phyloP scores from a whole-genome alignment of 2,888 invertebrate species.

The Empis stercorea region DNA sequence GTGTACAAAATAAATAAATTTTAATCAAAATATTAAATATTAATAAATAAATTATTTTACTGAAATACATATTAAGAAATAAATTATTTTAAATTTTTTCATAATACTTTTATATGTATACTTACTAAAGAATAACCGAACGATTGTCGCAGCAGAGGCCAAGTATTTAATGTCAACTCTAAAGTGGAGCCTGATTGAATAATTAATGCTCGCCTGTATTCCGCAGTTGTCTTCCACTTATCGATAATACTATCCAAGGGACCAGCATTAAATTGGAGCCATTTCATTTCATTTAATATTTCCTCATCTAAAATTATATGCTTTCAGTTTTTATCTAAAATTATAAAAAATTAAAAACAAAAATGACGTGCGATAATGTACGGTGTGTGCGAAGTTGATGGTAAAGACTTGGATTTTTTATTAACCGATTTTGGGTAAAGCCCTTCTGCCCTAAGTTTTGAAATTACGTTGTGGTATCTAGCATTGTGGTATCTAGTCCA shows the following conservation, averaged over 20 bases:
- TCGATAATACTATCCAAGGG: not conserved
- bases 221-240: not conserved
- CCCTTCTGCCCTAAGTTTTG: too few species aligned
- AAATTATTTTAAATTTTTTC: not conserved
- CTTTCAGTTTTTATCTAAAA: too few species aligned
- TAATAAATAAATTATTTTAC: too few species aligned
- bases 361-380: too few species aligned
- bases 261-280: not conserved
- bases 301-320: not conserved
- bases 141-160: not conserved
- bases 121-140: not conserved
- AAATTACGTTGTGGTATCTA: too few species aligned
- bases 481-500: too few species aligned
- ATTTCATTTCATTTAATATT: not conserved
- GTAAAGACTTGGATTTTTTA: too few species aligned
- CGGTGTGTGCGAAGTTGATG: too few species aligned
- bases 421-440: too few species aligned
- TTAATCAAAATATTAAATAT: too few species aligned
- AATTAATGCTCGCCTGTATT: not conserved
- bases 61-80: not conserved
- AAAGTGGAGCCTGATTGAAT: not conserved
- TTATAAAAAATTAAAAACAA: not conserved
- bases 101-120: not conserved
- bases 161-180: not conserved
- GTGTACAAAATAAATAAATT: too few species aligned